phyloP scores from a whole-genome alignment of 1,140 invertebrate genomes.

The Myzus persicae region DNA sequence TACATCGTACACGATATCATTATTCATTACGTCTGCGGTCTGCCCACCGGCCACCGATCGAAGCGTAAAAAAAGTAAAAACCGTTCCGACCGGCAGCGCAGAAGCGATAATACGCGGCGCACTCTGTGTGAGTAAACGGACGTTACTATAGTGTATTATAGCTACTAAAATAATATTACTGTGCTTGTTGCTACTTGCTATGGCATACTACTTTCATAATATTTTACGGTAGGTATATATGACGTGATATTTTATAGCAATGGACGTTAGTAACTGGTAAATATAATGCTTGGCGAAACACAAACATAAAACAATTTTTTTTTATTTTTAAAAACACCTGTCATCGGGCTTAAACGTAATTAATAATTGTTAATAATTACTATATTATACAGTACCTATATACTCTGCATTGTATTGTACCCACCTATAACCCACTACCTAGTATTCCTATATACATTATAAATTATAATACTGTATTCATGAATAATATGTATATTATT shows the following conservation, averaged over 20 bases:
- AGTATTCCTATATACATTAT: no score
- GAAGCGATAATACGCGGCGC: background rate
- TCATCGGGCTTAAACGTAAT: background rate
- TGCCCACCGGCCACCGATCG: background rate
- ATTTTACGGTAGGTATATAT: background rate
- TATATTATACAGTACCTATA: background rate
- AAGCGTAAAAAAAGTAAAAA: background rate
- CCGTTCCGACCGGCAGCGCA: background rate
- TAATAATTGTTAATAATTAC: constrained; percentile 12
- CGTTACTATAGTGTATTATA: background rate
- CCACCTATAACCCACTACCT: no score
- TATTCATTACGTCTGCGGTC: background rate
- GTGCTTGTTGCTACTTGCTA: background rate
- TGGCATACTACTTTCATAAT: background rate
- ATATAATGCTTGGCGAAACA: background rate
- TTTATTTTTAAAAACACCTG: background rate
- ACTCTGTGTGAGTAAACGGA: background rate
- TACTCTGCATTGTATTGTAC: background rate
- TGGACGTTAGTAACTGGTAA: no score
- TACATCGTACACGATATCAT: background rate
- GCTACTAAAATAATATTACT: background rate
- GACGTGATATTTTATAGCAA: background rate
- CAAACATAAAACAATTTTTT: background rate
- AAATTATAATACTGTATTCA: background rate
- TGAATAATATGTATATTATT: background rate